Evolutionary conservation across 2,888 invertebrate genomes (phyloP).

Genomic region (Halictus ligatus): DNA sequence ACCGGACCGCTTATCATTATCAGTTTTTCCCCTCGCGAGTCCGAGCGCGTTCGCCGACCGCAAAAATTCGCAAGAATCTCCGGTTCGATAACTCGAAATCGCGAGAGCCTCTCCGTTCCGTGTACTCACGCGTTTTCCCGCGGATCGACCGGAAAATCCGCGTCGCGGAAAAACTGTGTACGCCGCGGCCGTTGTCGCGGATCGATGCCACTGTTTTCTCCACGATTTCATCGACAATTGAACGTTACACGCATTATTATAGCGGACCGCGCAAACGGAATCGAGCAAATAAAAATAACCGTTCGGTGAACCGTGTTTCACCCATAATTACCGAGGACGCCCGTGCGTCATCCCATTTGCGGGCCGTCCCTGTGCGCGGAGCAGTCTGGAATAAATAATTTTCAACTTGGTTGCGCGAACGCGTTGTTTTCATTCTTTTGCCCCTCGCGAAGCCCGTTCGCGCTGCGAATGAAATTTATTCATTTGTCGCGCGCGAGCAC

Average conservation of each 20-base stretch:
- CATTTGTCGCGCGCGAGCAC: neutral
- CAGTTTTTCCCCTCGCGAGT: neutral
- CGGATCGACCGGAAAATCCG: neutral
- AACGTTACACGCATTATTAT: neutral
- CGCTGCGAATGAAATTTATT: neutral
- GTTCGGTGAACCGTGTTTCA: neutral
- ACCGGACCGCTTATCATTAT: neutral
- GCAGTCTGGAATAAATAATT: neutral
- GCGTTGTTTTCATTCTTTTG: neutral
- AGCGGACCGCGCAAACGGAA: neutral
- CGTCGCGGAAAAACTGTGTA: neutral
- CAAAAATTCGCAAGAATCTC: neutral
- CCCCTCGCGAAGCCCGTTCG: neutral
- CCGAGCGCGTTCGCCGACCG: neutral
- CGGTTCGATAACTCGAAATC: neutral
- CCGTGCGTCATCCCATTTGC: slow-evolving; percentile 1
- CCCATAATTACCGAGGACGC: slow-evolving; percentile 2
- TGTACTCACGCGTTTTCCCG: neutral
- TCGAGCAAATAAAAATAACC: neutral
- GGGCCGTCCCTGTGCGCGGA: neutral
- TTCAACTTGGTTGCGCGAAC: neutral
- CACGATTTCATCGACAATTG: neutral
- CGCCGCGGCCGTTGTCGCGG: neutral
- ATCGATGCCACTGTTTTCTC: neutral
- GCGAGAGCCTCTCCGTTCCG: neutral